Conservation (phyloP, 2,113 vertebrate genomes). For the Chelonoidis abingdonii region DNA sequence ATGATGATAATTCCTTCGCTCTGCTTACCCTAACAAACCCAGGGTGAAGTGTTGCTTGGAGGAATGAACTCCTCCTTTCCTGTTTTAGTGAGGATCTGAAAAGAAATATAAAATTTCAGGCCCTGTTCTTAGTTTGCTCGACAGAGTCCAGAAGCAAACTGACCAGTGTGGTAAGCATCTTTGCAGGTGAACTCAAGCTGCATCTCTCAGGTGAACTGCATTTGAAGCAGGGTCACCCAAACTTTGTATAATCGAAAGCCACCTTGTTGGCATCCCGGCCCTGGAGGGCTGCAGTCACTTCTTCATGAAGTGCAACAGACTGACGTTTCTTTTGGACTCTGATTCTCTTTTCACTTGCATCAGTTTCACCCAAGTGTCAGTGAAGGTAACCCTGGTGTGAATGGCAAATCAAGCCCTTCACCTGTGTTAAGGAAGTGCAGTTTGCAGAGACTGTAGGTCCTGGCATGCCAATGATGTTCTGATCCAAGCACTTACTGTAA, state of each 20-base stretch:
- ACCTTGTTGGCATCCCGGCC: neutral
- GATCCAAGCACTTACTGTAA: neutral
- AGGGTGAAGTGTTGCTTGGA: conserved; percentile 58
- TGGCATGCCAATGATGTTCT: neutral
- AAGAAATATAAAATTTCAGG: neutral
- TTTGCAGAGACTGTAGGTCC: neutral
- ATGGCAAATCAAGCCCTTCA: neutral
- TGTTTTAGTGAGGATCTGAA: conserved; percentile 24
- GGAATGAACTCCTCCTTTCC: conserved; percentile 22
- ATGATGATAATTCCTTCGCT: conserved; percentile 43
- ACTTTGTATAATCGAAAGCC: neutral
- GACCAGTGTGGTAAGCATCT: neutral
- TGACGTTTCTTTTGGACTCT: neutral
- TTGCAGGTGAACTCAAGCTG: accelerated
- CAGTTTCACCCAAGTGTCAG: neutral
- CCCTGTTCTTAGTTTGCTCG: neutral
- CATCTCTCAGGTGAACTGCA: neutral
- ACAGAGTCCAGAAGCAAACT: neutral
- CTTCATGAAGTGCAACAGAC: conserved; percentile 16
- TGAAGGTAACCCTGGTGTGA: neutral
- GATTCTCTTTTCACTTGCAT: neutral
- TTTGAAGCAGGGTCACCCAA: conserved; percentile 16
- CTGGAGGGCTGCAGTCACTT: conserved; percentile 7
- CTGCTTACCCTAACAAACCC: conserved; percentile 45
- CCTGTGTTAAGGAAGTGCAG: neutral